Evolutionary conservation across 1,140 invertebrate genomes (phyloP), one percentile per base, ranked within the genome.

Genomic region (Orius insidiosus): DNA sequence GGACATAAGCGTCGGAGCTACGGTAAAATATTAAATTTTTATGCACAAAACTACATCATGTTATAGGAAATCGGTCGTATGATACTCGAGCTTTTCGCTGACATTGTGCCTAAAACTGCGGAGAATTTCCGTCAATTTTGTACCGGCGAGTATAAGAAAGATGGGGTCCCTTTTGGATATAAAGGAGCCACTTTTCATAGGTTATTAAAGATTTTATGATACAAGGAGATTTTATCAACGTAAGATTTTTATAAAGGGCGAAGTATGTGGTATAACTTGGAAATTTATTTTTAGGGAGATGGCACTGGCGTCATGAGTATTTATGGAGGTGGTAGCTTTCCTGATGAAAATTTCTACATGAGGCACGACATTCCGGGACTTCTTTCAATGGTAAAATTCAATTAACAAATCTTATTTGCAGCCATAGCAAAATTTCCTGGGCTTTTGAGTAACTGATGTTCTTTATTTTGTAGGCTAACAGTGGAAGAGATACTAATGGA

Each of bases 151-250:
- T 78, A 75, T 51, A 70, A 78, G 54, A 69, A 78, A 54, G 94
- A 98, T 59, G 86, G 85, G 15, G 87, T 98, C n/a, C 90, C 93
- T 1, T 72, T 94, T 18, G 92, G 94, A 19, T 99, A 85, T 59
- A 98, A 98, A 68, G 87, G 88, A 52, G 84, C 83, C 24, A 80
- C 81, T 60, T 99, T 99, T 67, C 96, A 99, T 64, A 71, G 95
- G 92, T 99, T 34, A 98, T 98, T 43, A 98, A 98, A 68, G 93
- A 85, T 65, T 87, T 88, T 57, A 98, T 98, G 93, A 92, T 98
- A 55, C 93, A 98, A 76, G 94, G 94, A 46, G 95, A 99, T 68
- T 98, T 98, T 75, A 81, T 94, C 1, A 90, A 92, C 72, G 87
- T 90, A 75, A 74, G 67, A n/a, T n/a, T n/a, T n/a, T n/a, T n/a